phyloP scores from a whole-genome alignment of 2,113 vertebrate genomes.

The Bos taurus region DNA sequence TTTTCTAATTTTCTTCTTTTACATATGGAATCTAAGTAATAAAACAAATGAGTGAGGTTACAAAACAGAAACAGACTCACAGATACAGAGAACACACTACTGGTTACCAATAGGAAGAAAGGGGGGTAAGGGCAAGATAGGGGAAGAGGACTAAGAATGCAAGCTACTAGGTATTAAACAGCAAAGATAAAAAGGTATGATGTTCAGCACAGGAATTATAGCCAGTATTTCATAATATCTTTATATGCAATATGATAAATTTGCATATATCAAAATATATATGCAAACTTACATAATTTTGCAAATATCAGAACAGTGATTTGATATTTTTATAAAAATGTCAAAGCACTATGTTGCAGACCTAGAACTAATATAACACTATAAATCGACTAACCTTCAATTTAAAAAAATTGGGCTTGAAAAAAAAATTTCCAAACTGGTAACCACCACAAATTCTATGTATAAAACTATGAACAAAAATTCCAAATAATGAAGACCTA shows the following conservation, averaged over 20 bases:
- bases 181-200: neutral
- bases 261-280: neutral
- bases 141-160: neutral
- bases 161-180: neutral
- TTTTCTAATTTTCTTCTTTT: neutral
- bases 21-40: neutral
- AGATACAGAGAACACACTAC: neutral
- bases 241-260: neutral
- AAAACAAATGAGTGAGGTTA: neutral
- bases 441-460: neutral
- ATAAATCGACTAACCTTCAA: too few relatives aligned
- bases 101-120: neutral
- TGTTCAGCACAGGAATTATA: neutral
- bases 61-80: neutral
- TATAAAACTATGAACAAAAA: neutral
- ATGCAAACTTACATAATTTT: neutral
- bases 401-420: neutral
- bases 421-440: neutral
- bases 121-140: neutral
- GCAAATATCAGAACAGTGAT: neutral
- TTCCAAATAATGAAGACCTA: neutral
- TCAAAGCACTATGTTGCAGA: neutral
- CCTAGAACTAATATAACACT: neutral
- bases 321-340: neutral
- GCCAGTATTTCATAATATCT: neutral